Evolutionary conservation across 2,113 vertebrate species (phyloP).

Genomic region (Gracilinanus agilis): DNA sequence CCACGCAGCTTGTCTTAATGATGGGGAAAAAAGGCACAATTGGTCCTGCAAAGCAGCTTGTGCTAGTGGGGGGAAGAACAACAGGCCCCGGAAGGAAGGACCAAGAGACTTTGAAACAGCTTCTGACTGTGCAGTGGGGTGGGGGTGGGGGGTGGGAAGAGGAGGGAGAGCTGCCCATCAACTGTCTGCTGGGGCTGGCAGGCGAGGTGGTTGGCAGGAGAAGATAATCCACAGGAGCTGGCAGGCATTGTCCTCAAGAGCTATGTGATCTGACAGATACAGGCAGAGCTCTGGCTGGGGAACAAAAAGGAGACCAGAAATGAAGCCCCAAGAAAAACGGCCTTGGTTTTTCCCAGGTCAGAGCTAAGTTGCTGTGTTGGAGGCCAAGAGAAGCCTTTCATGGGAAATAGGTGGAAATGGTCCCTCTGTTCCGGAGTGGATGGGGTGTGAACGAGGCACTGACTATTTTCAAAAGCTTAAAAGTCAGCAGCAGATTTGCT

Average conservation of each 20-base stretch:
- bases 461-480: slow-evolving; percentile 4
- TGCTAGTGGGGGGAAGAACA: slow-evolving; percentile 33
- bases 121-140: slow-evolving; percentile 30
- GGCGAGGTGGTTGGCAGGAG: slow-evolving; percentile 16
- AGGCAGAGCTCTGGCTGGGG: slow-evolving; percentile 18
- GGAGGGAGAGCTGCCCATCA: slow-evolving; percentile 3
- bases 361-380: neutral
- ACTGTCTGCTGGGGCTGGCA: neutral
- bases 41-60: slow-evolving; percentile 67
- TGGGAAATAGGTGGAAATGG: neutral
- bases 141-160: neutral
- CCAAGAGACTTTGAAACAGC: slow-evolving; percentile 42
- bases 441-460: neutral
- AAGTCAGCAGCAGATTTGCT: slow-evolving; percentile 11
- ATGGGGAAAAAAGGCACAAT: neutral
- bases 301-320: slow-evolving; percentile 16
- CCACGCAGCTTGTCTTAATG: neutral
- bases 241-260: neutral
- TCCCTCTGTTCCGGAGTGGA: neutral
- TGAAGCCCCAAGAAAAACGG: neutral
- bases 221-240: slow-evolving; percentile 32
- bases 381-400: neutral
- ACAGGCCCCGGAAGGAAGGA: slow-evolving; percentile 47
- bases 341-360: neutral
- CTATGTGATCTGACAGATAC: slow-evolving; percentile 10